A percentile compares a stretch with the other conserved stretches of the same genome.
Conservation (phyloP, 2,113 vertebrate species). For the Lota lota region DNA sequence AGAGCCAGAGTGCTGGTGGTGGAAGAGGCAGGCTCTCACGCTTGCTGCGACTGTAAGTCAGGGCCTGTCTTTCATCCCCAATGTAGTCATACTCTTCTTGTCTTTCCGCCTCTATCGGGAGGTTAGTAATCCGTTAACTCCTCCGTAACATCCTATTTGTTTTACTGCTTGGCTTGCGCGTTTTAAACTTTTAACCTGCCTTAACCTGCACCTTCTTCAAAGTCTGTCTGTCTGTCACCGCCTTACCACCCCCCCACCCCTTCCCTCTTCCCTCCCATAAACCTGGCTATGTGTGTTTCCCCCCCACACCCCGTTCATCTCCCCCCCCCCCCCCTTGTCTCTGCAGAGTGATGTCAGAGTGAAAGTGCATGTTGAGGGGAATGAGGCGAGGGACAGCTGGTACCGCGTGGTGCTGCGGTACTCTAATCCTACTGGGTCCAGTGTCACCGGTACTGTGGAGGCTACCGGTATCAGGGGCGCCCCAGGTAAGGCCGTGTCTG, state of each 20-base stretch:
- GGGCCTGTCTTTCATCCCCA: slow-evolving; percentile 36
- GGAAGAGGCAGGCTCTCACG: slow-evolving; percentile 76
- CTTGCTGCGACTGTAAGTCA: slow-evolving; percentile 84
- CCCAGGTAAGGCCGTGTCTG: slow-evolving; percentile 74
- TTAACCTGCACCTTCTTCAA: not conserved
- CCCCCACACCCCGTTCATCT: slow-evolving; percentile 35
- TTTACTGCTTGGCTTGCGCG: slow-evolving; percentile 12
- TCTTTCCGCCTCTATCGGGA: no score
- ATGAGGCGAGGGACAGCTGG: slow-evolving; percentile 68
- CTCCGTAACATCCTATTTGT: not conserved
- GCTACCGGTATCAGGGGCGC: slow-evolving; percentile 66
- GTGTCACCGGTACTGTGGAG: slow-evolving; percentile 74
- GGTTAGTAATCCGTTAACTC: no score
- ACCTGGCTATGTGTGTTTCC: slow-evolving; percentile 27
- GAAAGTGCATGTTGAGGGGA: slow-evolving; percentile 82
- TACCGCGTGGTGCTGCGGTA: slow-evolving; percentile 86
- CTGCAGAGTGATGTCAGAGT: slow-evolving; percentile 89
- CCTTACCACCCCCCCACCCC: slow-evolving; percentile 22
- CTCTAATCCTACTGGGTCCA: slow-evolving; percentile 75
- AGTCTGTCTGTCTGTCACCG: slow-evolving; percentile 4
- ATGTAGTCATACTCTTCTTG: slow-evolving; percentile 27
- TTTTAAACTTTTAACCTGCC: not conserved
- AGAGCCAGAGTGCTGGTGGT: slow-evolving; percentile 74
- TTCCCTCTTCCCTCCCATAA: slow-evolving; percentile 18
- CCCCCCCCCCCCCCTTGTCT: slow-evolving; percentile 54